Evolutionary conservation across 2,888 invertebrate genomes (phyloP).

Genomic region (Colletes collaris): DNA sequence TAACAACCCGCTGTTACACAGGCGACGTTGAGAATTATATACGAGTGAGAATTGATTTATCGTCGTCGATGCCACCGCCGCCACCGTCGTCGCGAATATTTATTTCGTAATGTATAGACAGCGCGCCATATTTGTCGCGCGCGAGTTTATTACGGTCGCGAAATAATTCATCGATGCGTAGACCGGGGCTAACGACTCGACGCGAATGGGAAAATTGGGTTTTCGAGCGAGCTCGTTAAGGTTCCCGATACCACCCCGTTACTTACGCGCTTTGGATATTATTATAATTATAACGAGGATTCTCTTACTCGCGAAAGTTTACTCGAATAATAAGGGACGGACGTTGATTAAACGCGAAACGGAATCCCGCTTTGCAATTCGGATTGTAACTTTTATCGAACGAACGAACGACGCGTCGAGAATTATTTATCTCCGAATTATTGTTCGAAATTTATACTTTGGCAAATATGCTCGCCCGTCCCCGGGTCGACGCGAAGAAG

Average conservation of each 20-base stretch:
- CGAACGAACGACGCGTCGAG: too few relatives aligned
- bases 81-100: conserved; percentile 28
- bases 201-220: conserved; percentile 19
- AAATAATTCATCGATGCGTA: conserved; percentile 39
- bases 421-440: too few relatives aligned
- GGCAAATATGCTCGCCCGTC: too few relatives aligned
- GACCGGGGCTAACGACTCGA: not conserved
- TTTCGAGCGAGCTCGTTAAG: conserved; percentile 31
- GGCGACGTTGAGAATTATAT: conserved; percentile 45
- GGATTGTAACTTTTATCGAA: too few relatives aligned
- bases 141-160: conserved; percentile 24
- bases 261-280: not conserved
- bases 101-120: conserved; percentile 56
- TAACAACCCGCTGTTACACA: conserved; percentile 63
- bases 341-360: too few relatives aligned
- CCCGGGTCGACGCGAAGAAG: too few relatives aligned
- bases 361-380: too few relatives aligned
- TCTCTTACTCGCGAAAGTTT: too few relatives aligned
- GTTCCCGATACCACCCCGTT: not conserved
- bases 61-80: conserved; percentile 18
- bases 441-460: too few relatives aligned
- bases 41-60: conserved; percentile 49
- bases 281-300: not conserved
- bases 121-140: conserved; percentile 37
- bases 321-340: too few relatives aligned